Base-by-base conservation (phyloP, 2,888 invertebrate genomes). In the Pandemis cinnamomeana region DNA sequence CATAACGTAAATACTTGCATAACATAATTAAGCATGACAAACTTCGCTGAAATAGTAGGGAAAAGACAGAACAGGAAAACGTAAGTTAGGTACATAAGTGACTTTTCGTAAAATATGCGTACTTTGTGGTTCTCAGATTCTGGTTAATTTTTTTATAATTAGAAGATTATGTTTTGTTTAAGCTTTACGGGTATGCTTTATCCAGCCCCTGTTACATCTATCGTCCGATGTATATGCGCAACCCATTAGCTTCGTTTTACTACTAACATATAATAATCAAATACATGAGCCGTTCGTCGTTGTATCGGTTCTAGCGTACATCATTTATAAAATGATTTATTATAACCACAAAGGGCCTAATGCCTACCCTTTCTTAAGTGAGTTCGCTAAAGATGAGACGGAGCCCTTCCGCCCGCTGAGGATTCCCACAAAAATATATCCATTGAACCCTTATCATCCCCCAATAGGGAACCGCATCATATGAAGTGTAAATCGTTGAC, bases 391-490 rank as follows among this genome's bases (percentile, higher is more conserved):
- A 71, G 63, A 67, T 15, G 71, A 67, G 67, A 55, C 63, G 15
- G 27, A 46, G 58, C 66, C 63, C 46, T 27, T 58, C 27, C 58
- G 46, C 27, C 46, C 72, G 67, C 41, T 58, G 60, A 66, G 66
- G 69, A 72, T 63, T 64, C 63, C 60, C 66, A 48, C 58, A 55
- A 68, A 73, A 70, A 70, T 53, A 48, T 62, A 71, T 70, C 72
- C 46, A 70, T 66, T 62, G 53, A 70, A 72, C 75, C 75, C 75
- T 72, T 62, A 70, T 75, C 75, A 67, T 67, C 36, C 44, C 53
- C 66, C 66, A 63, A 63, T 70, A 63, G 69, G 62, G 58, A 70
- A 70, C 67, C 64, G 58, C 71, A 67, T 67, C 53, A 58, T 61
- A 74, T 58, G 63, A 69, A 69, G 63, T 58, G 60, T 64, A 69